A percentile compares a stretch with the other conserved stretches of the same genome.
These are phyloP conservation scores for Phalacrocorax aristotelis DNA, from an alignment of 2,113 vertebrate species.

Conservation along the genomic window DNA sequence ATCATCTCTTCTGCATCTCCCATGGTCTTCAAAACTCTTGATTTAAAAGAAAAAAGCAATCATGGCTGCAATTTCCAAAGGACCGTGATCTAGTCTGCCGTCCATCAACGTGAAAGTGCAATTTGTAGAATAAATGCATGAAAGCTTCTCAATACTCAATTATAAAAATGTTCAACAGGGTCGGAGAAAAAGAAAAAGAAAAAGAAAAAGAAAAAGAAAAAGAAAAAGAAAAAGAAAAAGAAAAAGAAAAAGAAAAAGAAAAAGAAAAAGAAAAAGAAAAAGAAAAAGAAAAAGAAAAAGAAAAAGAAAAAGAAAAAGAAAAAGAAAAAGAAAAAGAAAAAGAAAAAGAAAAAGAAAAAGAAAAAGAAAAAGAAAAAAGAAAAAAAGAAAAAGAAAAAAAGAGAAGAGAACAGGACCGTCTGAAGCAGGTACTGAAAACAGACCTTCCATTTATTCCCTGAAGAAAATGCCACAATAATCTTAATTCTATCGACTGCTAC, in stretches of 20 bases:
- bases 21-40: not conserved
- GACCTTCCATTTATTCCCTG: not conserved
- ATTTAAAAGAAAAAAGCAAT: not conserved
- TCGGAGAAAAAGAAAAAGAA: not conserved
- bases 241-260: not conserved
- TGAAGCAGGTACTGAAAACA: not conserved
- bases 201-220: not conserved
- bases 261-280: not conserved
- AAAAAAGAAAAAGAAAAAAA: not conserved
- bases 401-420: not conserved
- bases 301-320: not conserved
- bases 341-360: not conserved
- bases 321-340: not conserved
- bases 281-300: not conserved
- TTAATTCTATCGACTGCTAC: constrained; percentile 17
- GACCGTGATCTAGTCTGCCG: not conserved
- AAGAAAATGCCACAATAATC: not conserved
- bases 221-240: not conserved
- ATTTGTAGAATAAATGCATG: not conserved
- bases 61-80: not conserved
- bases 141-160: not conserved
- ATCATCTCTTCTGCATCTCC: not conserved
- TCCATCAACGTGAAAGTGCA: not conserved
- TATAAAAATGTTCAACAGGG: not conserved
- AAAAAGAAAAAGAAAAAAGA: not conserved